Evolutionary conservation across 2,888 invertebrate genomes (phyloP), one percentile per base, ranked within the genome.

Genomic region (Aspidiotus rigidus): DNA sequence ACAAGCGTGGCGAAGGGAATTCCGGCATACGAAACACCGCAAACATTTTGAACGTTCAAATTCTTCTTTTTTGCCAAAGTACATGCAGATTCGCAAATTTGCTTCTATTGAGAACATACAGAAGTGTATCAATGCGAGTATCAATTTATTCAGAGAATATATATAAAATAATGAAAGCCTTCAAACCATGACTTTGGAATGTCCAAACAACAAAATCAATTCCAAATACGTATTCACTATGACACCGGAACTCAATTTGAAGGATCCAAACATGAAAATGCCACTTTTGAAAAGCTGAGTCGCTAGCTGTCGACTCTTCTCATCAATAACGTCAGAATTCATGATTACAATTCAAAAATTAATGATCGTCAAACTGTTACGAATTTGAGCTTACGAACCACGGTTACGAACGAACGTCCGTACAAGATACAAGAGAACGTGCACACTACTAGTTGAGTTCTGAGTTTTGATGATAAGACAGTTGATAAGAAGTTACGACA

Each of bases 21-120:
- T 7, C 67, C 67, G 39, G 49, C 57, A 13, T 67, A 67, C 39
- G 67, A n/a, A n/a, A 60, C 60, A 59, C 67, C 67, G 16, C 67
- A 67, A 15, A 67, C 13, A 13, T 44, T 44, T 15, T 17, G 17
- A 39, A 13, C 39, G n/a, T 42, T 8, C 8, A 67, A 17, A n/a
- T 67, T 67, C 39, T 49, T n/a, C 49, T 60, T 8, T 9, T 16
- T 59, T 2, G 10, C 9, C 16, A 59, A 39, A 17, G 49, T n/a
- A 15, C 44, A 15, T 2, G 39, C 53, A 15, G 15, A 10, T 13
- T 67, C 67, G 15, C 67, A 53, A 6, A 67, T 67, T 44, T 44
- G 17, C 44, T 67, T 11, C 67, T 67, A 10, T 16, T 55, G 55
- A 13, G 39, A n/a, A 44, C 15, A 57, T 2, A 28, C 13, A 13